phyloP scores from a whole-genome alignment of 2,113 vertebrate genomes.

The Cynoglossus semilaevis region DNA sequence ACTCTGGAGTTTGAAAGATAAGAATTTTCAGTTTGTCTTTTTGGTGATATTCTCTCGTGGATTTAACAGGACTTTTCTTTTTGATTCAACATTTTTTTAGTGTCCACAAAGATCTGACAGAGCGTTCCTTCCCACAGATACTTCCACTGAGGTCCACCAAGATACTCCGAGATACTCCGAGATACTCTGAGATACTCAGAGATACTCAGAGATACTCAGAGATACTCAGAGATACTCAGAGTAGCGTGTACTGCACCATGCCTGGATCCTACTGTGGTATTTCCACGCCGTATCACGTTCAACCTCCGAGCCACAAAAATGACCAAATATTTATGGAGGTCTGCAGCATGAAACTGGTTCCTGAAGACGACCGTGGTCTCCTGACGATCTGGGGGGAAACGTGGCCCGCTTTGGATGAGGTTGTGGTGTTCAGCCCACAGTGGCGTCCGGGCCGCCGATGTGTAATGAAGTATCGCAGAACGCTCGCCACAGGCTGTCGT shows the following conservation, averaged over 20 bases:
- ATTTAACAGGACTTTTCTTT: no score
- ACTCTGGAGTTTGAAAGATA: not conserved
- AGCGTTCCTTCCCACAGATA: no score
- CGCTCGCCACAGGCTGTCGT: conserved; percentile 17
- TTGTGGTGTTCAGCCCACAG: conserved; percentile 30
- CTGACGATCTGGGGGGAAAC: conserved; percentile 25
- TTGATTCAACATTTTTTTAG: no score
- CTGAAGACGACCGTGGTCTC: conserved; percentile 46
- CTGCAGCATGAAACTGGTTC: conserved; percentile 55
- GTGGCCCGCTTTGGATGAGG: conserved; percentile 43
- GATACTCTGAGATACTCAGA: conserved; percentile 29
- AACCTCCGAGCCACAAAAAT: conserved; percentile 61
- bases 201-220: no score
- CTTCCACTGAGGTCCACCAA: no score
- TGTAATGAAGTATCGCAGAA: conserved; percentile 25
- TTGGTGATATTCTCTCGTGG: no score
- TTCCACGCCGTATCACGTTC: conserved; percentile 48
- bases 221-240: no score
- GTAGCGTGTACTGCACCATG: conserved; percentile 15
- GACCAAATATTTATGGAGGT: conserved; percentile 60
- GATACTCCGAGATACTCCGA: no score
- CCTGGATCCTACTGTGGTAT: conserved; percentile 27
- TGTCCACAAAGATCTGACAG: no score
- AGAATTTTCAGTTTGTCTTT: no score
- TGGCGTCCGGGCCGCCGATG: conserved; percentile 35